These are phyloP conservation scores for Phaenicophaeus curvirostris DNA, from an alignment of 2,797 vertebrate genomes.

Conservation along the genomic window DNA sequence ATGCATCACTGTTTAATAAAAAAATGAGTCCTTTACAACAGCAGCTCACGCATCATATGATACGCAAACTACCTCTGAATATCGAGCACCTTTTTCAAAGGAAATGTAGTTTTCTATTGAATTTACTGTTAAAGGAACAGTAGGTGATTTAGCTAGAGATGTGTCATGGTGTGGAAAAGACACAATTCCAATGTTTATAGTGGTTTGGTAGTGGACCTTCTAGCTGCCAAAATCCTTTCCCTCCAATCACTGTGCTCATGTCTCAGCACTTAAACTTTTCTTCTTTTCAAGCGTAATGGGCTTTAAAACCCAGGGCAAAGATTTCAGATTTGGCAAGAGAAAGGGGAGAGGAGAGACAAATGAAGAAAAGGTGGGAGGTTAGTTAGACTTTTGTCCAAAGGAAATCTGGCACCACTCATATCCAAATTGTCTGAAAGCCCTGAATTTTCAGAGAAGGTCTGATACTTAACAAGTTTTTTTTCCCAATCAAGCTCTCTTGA, in stretches of 20 bases:
- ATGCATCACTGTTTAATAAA: conserved; percentile 72
- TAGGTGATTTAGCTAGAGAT: conserved; percentile 43
- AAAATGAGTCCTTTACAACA: conserved; percentile 54
- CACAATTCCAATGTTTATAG: background rate
- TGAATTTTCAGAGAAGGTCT: background rate
- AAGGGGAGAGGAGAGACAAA: background rate
- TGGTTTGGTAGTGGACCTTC: background rate
- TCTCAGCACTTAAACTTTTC: background rate
- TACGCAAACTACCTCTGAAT: conserved; percentile 62
- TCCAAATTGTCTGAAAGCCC: background rate
- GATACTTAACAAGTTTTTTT: background rate
- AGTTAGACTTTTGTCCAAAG: background rate
- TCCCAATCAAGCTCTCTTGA: background rate
- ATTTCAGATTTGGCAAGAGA: background rate
- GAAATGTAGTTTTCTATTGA: conserved; percentile 47
- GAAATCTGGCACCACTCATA: background rate
- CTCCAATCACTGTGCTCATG: background rate
- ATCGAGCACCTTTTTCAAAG: conserved; percentile 71
- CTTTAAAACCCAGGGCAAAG: background rate
- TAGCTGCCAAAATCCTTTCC: background rate
- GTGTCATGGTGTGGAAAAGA: conserved; percentile 1
- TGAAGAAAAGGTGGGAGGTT: background rate
- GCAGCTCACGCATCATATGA: conserved; percentile 30
- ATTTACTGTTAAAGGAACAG: conserved; percentile 52
- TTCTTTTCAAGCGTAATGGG: background rate